Conservation (phyloP, 2,113 vertebrate species). For the Nannospalax galili region DNA sequence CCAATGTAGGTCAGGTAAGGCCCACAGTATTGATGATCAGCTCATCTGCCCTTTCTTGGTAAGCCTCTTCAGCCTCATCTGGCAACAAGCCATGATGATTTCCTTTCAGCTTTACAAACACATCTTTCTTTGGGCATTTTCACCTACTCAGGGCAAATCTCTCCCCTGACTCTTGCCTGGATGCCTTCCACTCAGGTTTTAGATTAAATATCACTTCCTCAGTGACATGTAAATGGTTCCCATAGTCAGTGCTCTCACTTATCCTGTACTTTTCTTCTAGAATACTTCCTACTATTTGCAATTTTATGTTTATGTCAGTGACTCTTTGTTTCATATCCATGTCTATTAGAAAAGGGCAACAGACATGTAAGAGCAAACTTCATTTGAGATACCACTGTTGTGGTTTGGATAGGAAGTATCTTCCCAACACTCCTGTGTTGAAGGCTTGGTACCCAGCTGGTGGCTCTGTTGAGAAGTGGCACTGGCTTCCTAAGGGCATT, state of each 20-base stretch:
- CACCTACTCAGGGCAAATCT: not conserved
- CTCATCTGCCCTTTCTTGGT: not conserved
- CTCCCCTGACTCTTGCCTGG: not conserved
- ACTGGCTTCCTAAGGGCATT: too few relatives aligned
- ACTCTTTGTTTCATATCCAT: not conserved
- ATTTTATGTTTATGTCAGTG: not conserved
- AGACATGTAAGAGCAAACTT: not conserved
- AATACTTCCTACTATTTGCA: not conserved
- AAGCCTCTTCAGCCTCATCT: not conserved
- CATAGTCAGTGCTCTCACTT: not conserved
- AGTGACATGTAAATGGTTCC: not conserved
- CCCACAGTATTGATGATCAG: not conserved
- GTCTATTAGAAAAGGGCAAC: not conserved
- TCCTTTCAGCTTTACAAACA: not conserved
- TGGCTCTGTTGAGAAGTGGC: not conserved
- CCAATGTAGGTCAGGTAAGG: not conserved
- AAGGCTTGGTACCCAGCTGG: not conserved
- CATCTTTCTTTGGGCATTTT: not conserved
- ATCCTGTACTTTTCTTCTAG: not conserved
- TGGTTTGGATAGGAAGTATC: not conserved
- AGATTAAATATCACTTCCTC: not conserved
- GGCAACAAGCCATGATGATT: not conserved
- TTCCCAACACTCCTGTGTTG: not conserved
- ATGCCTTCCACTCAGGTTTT: not conserved
- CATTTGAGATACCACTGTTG: not conserved